phyloP scores from a whole-genome alignment of 35 echinoderm and acorn worm species.

The Chiridota heheva region DNA sequence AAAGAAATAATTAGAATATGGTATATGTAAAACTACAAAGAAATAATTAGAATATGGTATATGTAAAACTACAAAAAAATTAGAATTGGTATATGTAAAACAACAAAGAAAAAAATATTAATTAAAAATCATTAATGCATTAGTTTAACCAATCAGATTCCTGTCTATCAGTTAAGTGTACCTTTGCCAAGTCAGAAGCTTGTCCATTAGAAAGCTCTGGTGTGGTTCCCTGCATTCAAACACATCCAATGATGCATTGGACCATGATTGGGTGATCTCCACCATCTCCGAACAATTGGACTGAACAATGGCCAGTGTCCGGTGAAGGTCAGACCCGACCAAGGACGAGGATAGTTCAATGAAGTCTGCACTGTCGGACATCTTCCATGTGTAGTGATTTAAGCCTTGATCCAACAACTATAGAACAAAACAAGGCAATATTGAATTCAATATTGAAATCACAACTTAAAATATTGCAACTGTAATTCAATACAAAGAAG shows the following conservation, averaged over 20 bases:
- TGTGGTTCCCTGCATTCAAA: constrained; percentile 61
- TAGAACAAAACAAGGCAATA: not conserved
- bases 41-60: not conserved
- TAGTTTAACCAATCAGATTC: not conserved
- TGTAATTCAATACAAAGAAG: not conserved
- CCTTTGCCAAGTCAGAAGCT: constrained; percentile 83
- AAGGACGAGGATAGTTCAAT: constrained; percentile 92
- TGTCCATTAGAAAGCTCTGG: constrained; percentile 85
- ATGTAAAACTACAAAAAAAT: not conserved
- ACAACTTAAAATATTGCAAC: not conserved
- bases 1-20: too few species aligned
- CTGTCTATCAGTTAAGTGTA: constrained; percentile 26
- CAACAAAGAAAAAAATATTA: not conserved
- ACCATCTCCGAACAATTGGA: constrained; percentile 97
- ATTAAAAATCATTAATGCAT: too few species aligned
- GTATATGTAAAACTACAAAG: not conserved
- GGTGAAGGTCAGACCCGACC: constrained; percentile 91
- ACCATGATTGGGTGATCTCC: constrained; percentile 89
- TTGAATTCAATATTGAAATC: not conserved
- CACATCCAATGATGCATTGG: constrained; percentile 76
- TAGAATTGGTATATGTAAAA: not conserved
- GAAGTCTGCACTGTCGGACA: constrained; percentile 96
- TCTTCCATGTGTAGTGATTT: constrained; percentile 98
- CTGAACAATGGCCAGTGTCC: constrained; percentile 91
- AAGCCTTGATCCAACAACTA: constrained; percentile 95